Percentiles rank a stretch among this genome's conserved stretches.
phyloP scores from a whole-genome alignment of 2,888 invertebrate species.

The Pollenia labialis region DNA sequence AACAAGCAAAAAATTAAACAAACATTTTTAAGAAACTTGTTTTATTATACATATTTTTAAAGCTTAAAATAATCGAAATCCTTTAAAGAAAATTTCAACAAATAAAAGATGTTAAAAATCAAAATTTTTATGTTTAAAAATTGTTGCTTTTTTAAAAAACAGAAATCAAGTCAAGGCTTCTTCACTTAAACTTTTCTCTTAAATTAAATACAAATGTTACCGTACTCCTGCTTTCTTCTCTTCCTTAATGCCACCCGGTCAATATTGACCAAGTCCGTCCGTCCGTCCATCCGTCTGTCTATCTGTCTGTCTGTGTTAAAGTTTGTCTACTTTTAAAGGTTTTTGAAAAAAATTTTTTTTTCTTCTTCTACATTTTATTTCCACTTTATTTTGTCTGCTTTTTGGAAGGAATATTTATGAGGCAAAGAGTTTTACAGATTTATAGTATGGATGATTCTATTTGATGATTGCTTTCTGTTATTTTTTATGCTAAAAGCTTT shows the following conservation, averaged over 20 bases:
- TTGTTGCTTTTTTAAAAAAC: constrained; percentile 11
- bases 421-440: constrained; percentile 32
- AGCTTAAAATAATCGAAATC: neutral
- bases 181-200: neutral
- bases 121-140: neutral
- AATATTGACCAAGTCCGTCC: constrained; percentile 16
- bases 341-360: constrained; percentile 1
- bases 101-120: neutral
- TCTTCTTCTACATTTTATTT: neutral
- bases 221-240: neutral
- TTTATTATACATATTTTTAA: constrained; percentile 18
- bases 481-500: neutral
- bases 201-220: neutral
- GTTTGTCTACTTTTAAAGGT: constrained; percentile 24
- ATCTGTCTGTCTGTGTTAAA: neutral
- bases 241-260: neutral
- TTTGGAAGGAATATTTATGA: constrained; percentile 41
- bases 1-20: constrained; percentile 1
- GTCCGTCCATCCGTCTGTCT: neutral
- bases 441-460: constrained; percentile 19
- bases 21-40: neutral
- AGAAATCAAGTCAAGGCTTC: constrained; percentile 1
- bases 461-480: constrained; percentile 33
- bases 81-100: neutral
- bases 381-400: neutral